A percentile compares a stretch with the other conserved stretches of the same genome.
Evolutionary conservation across 2,113 vertebrate species (phyloP).

Genomic region (Lycaon pictus): DNA sequence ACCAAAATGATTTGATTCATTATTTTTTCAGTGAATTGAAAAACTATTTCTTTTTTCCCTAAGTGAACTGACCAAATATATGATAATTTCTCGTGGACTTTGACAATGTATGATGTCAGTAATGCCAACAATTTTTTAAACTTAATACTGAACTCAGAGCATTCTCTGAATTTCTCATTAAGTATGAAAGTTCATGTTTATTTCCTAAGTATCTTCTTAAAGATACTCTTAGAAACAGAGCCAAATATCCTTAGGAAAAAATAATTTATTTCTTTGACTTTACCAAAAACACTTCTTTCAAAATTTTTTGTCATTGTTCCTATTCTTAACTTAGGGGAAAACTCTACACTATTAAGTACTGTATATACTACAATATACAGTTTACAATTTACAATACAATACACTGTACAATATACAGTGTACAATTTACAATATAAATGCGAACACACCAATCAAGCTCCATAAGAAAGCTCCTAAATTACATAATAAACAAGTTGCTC

Average conservation of each 20-base stretch:
- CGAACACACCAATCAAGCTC: neutral
- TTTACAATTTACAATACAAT: too few species aligned
- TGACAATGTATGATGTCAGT: neutral
- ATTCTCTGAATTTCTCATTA: slow-evolving; percentile 64
- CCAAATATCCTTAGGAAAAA: slow-evolving; percentile 62
- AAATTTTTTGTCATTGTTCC: slow-evolving; percentile 77
- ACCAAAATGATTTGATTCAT: neutral
- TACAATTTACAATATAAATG: neutral
- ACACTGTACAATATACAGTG: too few species aligned
- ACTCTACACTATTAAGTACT: neutral
- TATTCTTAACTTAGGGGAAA: slow-evolving; percentile 69
- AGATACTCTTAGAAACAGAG: slow-evolving; percentile 69
- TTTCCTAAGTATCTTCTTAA: slow-evolving; percentile 60
- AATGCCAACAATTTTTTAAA: slow-evolving; percentile 16
- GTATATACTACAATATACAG: too few species aligned
- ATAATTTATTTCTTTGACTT: slow-evolving; percentile 71
- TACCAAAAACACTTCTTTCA: slow-evolving; percentile 46
- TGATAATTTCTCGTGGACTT: neutral
- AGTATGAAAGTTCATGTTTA: slow-evolving; percentile 59
- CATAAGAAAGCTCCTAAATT: neutral
- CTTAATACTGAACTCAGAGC: slow-evolving; percentile 73
- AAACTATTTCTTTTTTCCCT: neutral
- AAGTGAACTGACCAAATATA: neutral
- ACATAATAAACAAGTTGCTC: neutral
- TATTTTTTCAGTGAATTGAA: neutral